Percentiles rank a stretch among this genome's conserved stretches.
phyloP scores from a whole-genome alignment of 2,888 invertebrate species.

The Candidula unifasciata region DNA sequence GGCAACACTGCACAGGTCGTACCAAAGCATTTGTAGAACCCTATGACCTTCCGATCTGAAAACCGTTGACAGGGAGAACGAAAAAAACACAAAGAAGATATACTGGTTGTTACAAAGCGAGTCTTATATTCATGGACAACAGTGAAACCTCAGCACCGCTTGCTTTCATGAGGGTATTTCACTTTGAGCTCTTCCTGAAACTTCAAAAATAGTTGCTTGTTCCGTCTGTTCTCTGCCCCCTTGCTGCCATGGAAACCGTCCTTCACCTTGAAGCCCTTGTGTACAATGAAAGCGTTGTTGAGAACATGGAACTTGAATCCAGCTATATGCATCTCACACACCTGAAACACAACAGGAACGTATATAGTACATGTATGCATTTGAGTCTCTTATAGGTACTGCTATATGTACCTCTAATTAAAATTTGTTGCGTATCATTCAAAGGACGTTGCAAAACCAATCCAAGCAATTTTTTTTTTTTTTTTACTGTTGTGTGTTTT shows the following conservation, averaged over 20 bases:
- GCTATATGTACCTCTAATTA: too few species aligned
- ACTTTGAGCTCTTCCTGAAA: constrained; percentile 81
- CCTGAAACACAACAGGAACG: constrained; percentile 70
- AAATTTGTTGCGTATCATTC: too few species aligned
- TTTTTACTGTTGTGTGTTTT: too few species aligned
- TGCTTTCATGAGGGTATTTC: constrained; percentile 80
- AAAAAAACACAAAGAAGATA: too few species aligned
- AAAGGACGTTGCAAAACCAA: too few species aligned
- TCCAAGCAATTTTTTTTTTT: too few species aligned
- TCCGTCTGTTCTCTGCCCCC: constrained; percentile 79
- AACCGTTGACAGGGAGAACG: too few species aligned
- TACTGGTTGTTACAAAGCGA: too few species aligned
- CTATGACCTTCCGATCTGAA: too few species aligned
- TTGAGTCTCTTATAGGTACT: too few species aligned
- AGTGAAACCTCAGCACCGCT: constrained; percentile 77
- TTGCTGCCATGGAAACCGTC: constrained; percentile 79
- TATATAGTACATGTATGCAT: neutral
- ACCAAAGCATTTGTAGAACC: too few species aligned
- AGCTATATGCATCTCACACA: constrained; percentile 81
- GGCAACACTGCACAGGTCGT: too few species aligned
- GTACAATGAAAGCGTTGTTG: constrained; percentile 81
- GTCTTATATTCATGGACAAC: neutral
- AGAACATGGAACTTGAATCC: constrained; percentile 81
- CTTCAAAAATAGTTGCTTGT: constrained; percentile 79
- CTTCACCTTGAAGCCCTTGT: constrained; percentile 80